Evolutionary conservation across 2,888 invertebrate genomes (phyloP), one percentile per base, ranked within the genome.

Genomic region (Amorpha juglandis): DNA sequence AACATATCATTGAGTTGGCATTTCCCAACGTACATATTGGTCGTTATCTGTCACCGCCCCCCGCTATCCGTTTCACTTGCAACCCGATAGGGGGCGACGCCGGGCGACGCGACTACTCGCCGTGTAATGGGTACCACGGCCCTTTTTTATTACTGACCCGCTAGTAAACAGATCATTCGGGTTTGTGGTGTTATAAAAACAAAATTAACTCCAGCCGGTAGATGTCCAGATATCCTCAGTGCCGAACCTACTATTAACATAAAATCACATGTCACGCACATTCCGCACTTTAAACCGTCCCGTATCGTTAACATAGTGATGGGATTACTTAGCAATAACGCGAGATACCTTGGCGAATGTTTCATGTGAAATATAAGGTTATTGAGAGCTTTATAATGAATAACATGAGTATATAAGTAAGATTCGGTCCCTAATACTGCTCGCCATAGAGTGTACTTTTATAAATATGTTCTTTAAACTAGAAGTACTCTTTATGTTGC

Each of bases 161-260:
- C 92, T 91, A 93, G 92, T 93, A 93, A 92, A 93, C 92, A 93
- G 92, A 92, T 92, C 92, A 92, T 93, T 92, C 91, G 89, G 91
- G 90, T 92, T 92, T 92, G 92, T 92, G 92, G 91, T 92, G 92
- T 88, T 92, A 92, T 93, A 93, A 93, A 93, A 93, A 92, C 90
- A 88, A 89, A 93, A 93, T 92, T 92, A 92, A 92, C 90, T 90
- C 86, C 82, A 88, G 81, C 86, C 86, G 84, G 89, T 90, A 83
- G 84, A 91, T 89, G 90, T 82, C 87, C 89, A 89, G 89, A 89
- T 88, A 90, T 86, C 83, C 85, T 85, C 83, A 85, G 83, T 79
- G 75, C 82, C 81, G 79, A 78, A 75, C 75, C 79, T 78, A 80
- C 87, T 87, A 87, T 87, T 89, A 90, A 89, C 86, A 84, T 88